Conservation (phyloP, 1,140 invertebrate species). For the Drosophila triauraria region DNA sequence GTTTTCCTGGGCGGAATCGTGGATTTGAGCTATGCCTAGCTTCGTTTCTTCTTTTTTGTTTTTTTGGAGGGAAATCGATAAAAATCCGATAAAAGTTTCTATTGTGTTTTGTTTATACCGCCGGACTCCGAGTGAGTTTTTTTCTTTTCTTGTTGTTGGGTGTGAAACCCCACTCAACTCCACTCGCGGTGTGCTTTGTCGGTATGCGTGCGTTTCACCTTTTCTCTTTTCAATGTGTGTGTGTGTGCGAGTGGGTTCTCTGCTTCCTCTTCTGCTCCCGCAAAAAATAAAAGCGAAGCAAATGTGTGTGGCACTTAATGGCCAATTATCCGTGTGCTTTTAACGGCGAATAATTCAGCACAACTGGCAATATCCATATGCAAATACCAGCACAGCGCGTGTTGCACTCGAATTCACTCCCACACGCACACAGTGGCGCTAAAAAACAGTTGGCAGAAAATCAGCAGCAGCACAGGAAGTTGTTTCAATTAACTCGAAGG, state of each 20-base stretch:
- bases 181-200: conserved; percentile 45
- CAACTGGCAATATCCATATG: conserved; percentile 33
- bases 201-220: conserved; percentile 71
- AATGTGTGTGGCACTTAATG: conserved; percentile 40
- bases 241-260: conserved; percentile 47
- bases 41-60: conserved; percentile 12
- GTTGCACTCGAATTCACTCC: conserved; percentile 35
- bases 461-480: conserved; percentile 67
- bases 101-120: conserved; percentile 61
- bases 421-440: conserved; percentile 42
- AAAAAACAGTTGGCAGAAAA: conserved; percentile 57
- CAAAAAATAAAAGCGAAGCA: conserved; percentile 38
- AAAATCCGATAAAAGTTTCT: conserved; percentile 26
- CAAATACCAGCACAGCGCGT: conserved; percentile 40
- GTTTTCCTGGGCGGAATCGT: conserved; percentile 80
- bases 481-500: conserved; percentile 74
- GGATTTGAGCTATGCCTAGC: conserved; percentile 34
- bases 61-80: conserved; percentile 82
- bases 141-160: conserved; percentile 33
- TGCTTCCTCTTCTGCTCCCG: conserved; percentile 13
- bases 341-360: conserved; percentile 43
- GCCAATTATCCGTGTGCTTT: conserved; percentile 41
- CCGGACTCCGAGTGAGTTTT: conserved; percentile 50
- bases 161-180: conserved; percentile 37
- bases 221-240: conserved; percentile 71